Evolutionary conservation across 1,140 invertebrate species (phyloP).

Genomic region (Euglossa dilemma): DNA sequence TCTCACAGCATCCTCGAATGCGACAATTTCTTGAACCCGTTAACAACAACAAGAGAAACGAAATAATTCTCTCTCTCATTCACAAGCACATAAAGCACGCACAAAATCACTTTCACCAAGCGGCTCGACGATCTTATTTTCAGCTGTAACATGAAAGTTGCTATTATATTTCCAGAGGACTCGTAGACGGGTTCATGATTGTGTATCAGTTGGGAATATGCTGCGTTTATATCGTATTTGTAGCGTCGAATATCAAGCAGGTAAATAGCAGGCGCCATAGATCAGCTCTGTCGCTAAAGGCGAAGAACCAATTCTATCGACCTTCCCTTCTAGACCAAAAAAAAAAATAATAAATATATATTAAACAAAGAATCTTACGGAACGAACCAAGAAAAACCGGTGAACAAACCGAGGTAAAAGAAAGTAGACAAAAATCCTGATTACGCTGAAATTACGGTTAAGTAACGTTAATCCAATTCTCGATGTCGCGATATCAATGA

Average conservation of each 20-base stretch:
- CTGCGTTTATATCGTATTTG: slow-evolving; percentile 94
- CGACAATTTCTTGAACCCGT: too few species aligned
- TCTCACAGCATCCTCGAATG: neutral
- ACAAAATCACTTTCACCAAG: slow-evolving; percentile 42
- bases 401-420: neutral
- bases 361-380: neutral
- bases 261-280: slow-evolving; percentile 77
- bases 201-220: slow-evolving; percentile 94
- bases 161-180: slow-evolving; percentile 79
- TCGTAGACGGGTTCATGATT: slow-evolving; percentile 88
- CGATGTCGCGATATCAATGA: too few species aligned
- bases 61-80: neutral
- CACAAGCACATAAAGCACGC: slow-evolving; percentile 31
- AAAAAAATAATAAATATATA: neutral
- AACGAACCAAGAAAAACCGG: neutral
- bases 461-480: too few species aligned
- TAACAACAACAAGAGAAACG: neutral
- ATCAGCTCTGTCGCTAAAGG: neutral
- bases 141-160: slow-evolving; percentile 53
- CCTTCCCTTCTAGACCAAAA: neutral
- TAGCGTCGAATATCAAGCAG: slow-evolving; percentile 88
- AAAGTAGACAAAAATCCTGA: neutral
- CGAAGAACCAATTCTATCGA: neutral
- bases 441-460: too few species aligned
- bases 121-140: neutral